Conservation (phyloP, 2,797 vertebrate species). For the Sphaeramia orbicularis region DNA sequence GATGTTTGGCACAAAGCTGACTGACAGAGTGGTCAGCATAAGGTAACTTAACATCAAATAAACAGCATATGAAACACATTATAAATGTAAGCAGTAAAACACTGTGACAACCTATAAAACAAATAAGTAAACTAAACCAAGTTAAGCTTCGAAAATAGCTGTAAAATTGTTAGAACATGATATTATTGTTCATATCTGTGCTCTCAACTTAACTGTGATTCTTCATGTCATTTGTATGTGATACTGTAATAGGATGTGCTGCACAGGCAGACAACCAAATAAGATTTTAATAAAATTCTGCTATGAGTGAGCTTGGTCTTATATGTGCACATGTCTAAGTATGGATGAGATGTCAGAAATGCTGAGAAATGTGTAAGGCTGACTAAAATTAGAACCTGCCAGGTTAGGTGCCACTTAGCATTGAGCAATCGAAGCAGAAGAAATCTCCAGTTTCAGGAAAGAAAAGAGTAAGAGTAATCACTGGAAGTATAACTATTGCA, state of each 20-base stretch:
- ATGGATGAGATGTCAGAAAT: neutral
- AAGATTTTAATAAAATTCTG: neutral
- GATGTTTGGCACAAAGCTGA: constrained; percentile 37
- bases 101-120: constrained; percentile 1
- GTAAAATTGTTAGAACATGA: neutral
- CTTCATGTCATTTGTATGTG: neutral
- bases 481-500: too few relatives aligned
- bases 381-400: neutral
- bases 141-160: too few relatives aligned
- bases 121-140: neutral
- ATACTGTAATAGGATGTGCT: too few relatives aligned
- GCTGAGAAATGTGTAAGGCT: neutral
- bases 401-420: neutral
- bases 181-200: neutral
- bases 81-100: constrained; percentile 57
- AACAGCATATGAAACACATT: constrained; percentile 58
- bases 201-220: neutral
- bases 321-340: too few relatives aligned
- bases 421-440: neutral
- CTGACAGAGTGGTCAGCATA: constrained; percentile 6
- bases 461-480: too few relatives aligned
- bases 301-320: neutral
- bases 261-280: too few relatives aligned
- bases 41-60: constrained; percentile 34
- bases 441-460: neutral